phyloP scores from a whole-genome alignment of 1,140 invertebrate species.

The Chrysoperla carnea region DNA sequence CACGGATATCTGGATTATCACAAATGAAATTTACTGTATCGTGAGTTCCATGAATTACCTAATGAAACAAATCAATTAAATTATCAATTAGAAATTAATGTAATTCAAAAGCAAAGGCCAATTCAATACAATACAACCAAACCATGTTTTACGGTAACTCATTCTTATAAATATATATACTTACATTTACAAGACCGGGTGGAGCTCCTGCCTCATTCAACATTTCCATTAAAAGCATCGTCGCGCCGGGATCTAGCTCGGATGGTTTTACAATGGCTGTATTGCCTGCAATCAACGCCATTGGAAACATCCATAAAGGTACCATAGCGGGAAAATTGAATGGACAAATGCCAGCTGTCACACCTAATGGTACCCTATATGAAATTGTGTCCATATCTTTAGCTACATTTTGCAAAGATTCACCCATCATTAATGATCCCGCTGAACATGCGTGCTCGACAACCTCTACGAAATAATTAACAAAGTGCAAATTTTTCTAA shows the following conservation, averaged over 20 bases:
- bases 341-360: slow-evolving; percentile 52
- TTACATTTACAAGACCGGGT: slow-evolving; percentile 77
- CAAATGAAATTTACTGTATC: slow-evolving; percentile 94
- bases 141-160: too few relatives aligned
- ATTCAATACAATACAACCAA: too few relatives aligned
- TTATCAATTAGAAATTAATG: too few relatives aligned
- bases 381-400: slow-evolving; percentile 88
- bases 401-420: slow-evolving; percentile 78
- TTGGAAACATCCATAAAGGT: slow-evolving; percentile 96
- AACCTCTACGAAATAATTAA: slow-evolving; percentile 49
- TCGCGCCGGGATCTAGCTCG: slow-evolving; percentile 92
- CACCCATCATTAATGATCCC: slow-evolving; percentile 79
- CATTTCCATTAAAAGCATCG: slow-evolving; percentile 85
- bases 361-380: slow-evolving; percentile 77
- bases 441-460: slow-evolving; percentile 93
- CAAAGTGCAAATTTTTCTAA: background rate
- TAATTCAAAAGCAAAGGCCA: too few relatives aligned
- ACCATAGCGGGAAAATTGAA: slow-evolving; percentile 99
- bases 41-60: slow-evolving; percentile 86
- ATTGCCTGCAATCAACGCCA: slow-evolving; percentile 82
- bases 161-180: slow-evolving; percentile 3
- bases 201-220: slow-evolving; percentile 82
- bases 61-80: slow-evolving; percentile 3
- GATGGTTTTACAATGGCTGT: slow-evolving; percentile 74
- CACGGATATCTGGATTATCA: slow-evolving; percentile 88